Conservation (phyloP, 2,797 vertebrate genomes). For the Mico argentatus region DNA sequence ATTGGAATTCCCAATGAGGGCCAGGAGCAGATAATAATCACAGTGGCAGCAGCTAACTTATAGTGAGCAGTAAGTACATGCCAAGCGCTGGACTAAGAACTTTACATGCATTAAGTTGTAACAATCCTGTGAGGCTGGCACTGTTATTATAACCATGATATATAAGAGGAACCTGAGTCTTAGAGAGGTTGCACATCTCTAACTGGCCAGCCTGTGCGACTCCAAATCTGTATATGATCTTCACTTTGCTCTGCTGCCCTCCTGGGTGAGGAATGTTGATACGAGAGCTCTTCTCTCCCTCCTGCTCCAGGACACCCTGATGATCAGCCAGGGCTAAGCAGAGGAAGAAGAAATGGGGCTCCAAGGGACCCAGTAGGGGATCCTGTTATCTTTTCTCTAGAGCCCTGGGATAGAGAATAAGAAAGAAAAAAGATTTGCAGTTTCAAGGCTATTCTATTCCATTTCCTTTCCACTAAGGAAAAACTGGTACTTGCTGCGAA, state of each 20-base stretch:
- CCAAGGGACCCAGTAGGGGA: neutral
- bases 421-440: neutral
- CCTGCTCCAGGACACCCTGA: neutral
- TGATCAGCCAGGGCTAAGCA: neutral
- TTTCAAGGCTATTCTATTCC: neutral
- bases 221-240: neutral
- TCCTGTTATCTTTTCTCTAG: neutral
- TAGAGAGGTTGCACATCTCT: neutral
- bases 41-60: neutral
- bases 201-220: neutral
- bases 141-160: neutral
- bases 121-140: neutral
- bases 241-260: neutral
- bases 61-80: neutral
- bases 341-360: neutral
- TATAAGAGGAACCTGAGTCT: neutral
- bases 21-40: too few relatives aligned
- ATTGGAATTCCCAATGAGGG: neutral
- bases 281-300: neutral
- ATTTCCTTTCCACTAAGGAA: neutral
- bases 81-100: neutral
- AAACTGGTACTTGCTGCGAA: neutral
- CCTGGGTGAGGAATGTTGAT: neutral
- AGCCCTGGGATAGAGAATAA: neutral
- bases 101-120: accelerated